Evolutionary conservation across 2,113 vertebrate species (phyloP), one percentile per base, ranked within the genome.

Genomic region (Catharus fuscescens): DNA sequence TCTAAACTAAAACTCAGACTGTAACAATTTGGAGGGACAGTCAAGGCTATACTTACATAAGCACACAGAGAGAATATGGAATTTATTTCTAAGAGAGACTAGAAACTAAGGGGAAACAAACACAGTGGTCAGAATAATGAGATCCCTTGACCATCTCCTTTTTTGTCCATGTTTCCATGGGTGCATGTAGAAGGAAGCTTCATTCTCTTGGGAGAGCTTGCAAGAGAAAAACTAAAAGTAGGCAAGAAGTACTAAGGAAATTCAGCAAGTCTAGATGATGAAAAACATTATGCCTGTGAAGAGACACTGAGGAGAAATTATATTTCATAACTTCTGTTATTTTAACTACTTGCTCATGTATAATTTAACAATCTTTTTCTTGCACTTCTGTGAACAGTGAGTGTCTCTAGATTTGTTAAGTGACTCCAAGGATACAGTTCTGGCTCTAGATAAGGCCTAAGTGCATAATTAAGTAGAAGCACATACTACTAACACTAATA

Each of bases 281-380:
- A 87, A 62, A 94, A 82, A 52, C 57, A 87, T 79, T 74, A 86
- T 62, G 44, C 8, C 56, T 40, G 56, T 38, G 73, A 95, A 88
- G 48, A 91, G 28, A 67, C 36, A 82, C 66, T 26, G 26, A 88
- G 44, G 52, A 92, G 83, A 96, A 96, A 88, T 59, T 6, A 61
- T 71, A 80, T 76, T 61, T 95, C 70, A 17, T 93, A 92, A 88
- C 52, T 92, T 84, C 64, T 80, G 60, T 86, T 92, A 70, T 94
- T 95, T 83, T 93, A 90, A 78, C 89, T 90, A 67, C 80, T 78
- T 72, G 67, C 34, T 93, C 69, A 88, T 81, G 48, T 76, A 87
- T 84, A 93, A 94, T 94, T 92, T 83, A 96, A 83, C 18, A 48
- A 12, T 61, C 48, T 71, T 92, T 69, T 94, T 71, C 59, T 82